A percentile compares a stretch with the other conserved stretches of the same genome.
These are phyloP conservation scores for Zelostemma sp. DNA, from an alignment of 1,140 invertebrate genomes.

Conservation along the genomic window DNA sequence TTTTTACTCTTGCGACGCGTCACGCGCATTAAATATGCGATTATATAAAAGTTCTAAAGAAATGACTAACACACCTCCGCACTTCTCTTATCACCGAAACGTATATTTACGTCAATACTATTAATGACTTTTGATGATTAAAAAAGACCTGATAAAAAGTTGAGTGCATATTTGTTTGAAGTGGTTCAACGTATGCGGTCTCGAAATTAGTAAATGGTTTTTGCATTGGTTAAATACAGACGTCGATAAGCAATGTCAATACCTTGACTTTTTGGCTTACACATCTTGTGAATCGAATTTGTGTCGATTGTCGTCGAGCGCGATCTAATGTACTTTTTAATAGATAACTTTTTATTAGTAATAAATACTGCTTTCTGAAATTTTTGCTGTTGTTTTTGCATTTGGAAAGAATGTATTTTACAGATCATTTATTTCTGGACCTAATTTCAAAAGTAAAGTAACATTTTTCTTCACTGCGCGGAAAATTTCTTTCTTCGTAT, in stretches of 20 bases:
- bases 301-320: not conserved
- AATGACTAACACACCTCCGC: conserved; percentile 13
- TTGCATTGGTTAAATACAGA: not conserved
- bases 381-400: too few relatives aligned
- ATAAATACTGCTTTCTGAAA: too few relatives aligned
- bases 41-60: conserved; percentile 3
- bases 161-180: not conserved
- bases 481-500: not conserved
- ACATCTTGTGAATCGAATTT: not conserved
- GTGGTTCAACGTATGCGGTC: too few relatives aligned
- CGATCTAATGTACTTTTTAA: not conserved
- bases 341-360: too few relatives aligned
- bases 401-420: too few relatives aligned
- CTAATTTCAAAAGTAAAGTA: too few relatives aligned
- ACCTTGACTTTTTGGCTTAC: not conserved
- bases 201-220: too few relatives aligned
- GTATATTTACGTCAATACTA: not conserved
- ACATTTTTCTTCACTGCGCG: too few relatives aligned
- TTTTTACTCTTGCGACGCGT: conserved; percentile 5
- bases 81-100: not conserved
- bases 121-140: conserved; percentile 14
- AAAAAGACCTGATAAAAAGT: not conserved
- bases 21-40: not conserved
- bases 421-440: too few relatives aligned
- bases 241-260: not conserved